These are phyloP conservation scores for Heliconius aoede DNA, from an alignment of 2,888 invertebrate species.

Conservation along the genomic window DNA sequence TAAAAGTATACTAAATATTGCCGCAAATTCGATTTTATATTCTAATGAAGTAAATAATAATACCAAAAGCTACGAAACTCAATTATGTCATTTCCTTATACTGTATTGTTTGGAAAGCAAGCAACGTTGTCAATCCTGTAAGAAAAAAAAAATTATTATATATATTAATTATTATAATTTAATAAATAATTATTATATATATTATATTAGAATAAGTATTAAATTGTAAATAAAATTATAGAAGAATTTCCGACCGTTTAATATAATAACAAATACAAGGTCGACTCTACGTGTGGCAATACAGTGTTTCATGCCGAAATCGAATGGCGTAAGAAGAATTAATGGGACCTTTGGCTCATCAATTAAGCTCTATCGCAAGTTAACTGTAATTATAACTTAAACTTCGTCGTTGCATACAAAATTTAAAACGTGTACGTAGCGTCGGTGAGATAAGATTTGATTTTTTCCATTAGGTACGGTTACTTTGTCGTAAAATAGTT, in stretches of 20 bases:
- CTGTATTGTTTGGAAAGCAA: not conserved
- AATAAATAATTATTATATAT: not conserved
- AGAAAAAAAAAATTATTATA: not conserved
- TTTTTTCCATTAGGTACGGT: constrained; percentile 18
- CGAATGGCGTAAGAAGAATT: constrained; percentile 31
- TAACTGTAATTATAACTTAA: constrained; percentile 29
- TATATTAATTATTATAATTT: too few species aligned
- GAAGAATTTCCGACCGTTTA: not conserved
- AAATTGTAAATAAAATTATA: too few species aligned
- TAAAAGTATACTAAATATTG: not conserved
- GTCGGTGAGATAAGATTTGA: not conserved
- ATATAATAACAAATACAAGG: constrained; percentile 12
- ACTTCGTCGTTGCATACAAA: constrained; percentile 4
- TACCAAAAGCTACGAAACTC: not conserved
- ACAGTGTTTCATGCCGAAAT: constrained; percentile 24
- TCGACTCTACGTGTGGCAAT: constrained; percentile 30
- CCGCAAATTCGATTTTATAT: not conserved
- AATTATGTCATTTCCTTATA: constrained; percentile 5
- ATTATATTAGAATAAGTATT: too few species aligned
- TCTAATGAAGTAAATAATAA: not conserved
- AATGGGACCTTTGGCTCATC: constrained; percentile 37
- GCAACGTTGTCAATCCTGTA: not conserved
- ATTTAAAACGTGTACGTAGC: constrained; percentile 10
- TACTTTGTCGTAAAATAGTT: constrained; percentile 5
- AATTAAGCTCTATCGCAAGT: constrained; percentile 35